phyloP scores from a whole-genome alignment of 2,888 invertebrate genomes.

The Phlogophora meticulosa region DNA sequence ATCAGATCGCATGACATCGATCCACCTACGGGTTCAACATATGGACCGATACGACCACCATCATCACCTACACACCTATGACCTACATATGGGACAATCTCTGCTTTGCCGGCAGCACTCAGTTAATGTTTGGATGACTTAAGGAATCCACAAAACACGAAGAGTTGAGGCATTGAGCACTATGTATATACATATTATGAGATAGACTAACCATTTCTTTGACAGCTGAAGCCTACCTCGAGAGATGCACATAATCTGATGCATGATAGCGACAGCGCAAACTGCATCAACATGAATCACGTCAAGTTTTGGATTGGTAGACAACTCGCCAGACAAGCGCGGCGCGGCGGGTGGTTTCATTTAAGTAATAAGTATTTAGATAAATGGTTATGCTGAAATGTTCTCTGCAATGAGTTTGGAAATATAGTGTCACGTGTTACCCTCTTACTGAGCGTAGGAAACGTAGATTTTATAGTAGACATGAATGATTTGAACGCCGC shows the following conservation, averaged over 20 bases:
- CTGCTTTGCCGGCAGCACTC: not conserved
- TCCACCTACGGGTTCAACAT: not conserved
- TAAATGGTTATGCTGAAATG: not conserved
- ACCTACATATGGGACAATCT: no score
- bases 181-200: no score
- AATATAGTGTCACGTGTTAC: not conserved
- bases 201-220: not conserved
- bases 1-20: constrained; percentile 23
- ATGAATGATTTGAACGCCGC: not conserved
- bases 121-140: not conserved
- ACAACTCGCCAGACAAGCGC: not conserved
- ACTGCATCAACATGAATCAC: not conserved
- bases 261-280: no score
- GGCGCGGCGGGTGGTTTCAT: not conserved
- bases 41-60: not conserved
- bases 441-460: not conserved
- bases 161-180: not conserved
- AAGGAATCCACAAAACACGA: no score
- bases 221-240: no score
- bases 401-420: no score
- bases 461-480: not conserved
- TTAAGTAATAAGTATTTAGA: not conserved
- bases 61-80: not conserved
- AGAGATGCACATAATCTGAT: no score
- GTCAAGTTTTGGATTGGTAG: not conserved